Conservation (phyloP, 2,797 vertebrate species). For the Hippocampus kuda region DNA sequence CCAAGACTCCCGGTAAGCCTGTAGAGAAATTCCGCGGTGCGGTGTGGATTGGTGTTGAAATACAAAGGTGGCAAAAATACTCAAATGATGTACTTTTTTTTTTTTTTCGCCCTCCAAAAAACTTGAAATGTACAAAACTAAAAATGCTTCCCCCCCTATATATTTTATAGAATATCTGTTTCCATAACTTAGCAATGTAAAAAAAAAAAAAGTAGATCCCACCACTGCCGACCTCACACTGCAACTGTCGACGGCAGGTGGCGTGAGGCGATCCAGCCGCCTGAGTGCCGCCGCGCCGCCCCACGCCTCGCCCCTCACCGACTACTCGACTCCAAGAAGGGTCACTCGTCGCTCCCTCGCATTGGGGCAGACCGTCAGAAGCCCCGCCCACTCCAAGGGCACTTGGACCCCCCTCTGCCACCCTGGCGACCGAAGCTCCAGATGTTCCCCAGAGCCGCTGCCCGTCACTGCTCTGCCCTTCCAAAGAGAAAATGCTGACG, state of each 20-base stretch:
- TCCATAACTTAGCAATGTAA: too few species aligned
- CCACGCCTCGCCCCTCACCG: constrained; percentile 39
- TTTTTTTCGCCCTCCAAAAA: too few species aligned
- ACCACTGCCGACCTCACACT: too few species aligned
- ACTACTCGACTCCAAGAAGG: constrained; percentile 35
- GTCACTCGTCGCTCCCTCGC: constrained; percentile 32
- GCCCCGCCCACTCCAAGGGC: constrained; percentile 17
- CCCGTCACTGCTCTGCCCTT: constrained; percentile 18
- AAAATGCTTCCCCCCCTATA: too few species aligned
- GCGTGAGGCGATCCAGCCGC: constrained; percentile 51
- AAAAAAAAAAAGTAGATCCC: too few species aligned
- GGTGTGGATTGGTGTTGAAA: not conserved
- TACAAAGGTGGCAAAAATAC: not conserved
- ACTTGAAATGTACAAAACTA: too few species aligned
- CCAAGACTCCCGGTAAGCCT: constrained; percentile 67
- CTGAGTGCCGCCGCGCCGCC: constrained; percentile 28
- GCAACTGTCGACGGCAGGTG: constrained; percentile 25
- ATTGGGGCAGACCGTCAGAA: constrained; percentile 19
- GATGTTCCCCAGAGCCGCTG: constrained; percentile 14
- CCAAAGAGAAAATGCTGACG: not conserved
- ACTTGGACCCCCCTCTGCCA: not conserved
- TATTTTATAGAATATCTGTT: too few species aligned
- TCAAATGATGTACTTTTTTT: too few species aligned
- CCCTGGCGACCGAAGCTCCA: constrained; percentile 19
- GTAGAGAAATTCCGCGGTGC: not conserved